A percentile compares a stretch with the other conserved stretches of the same genome.
Conservation (phyloP, 2,797 vertebrate genomes). For the Australoheros facetus region DNA sequence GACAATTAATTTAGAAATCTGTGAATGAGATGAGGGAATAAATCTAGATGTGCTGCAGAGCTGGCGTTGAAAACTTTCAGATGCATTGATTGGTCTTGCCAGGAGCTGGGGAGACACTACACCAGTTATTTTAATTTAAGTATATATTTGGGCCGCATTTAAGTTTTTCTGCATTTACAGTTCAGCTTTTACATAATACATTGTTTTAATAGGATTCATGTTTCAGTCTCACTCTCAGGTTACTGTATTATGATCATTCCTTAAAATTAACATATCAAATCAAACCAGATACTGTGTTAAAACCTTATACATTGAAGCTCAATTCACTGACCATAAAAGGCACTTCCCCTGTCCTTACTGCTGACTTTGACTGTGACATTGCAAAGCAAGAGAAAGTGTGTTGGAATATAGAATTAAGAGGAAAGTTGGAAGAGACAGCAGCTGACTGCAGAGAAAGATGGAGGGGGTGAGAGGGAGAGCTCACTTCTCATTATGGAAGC, state of each 20-base stretch:
- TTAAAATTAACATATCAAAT: not conserved
- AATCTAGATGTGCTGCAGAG: slow-evolving; percentile 1
- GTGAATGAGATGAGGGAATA: not conserved
- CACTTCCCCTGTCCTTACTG: not conserved
- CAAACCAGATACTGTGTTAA: not conserved
- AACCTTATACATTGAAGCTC: not conserved
- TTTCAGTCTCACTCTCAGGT: not conserved
- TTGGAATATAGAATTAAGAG: slow-evolving; percentile 17
- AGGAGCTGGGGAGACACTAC: not conserved
- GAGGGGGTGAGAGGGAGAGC: slow-evolving; percentile 22
- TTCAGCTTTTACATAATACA: not conserved
- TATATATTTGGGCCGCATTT: not conserved
- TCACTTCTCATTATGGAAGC: slow-evolving; percentile 55
- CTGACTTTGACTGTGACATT: slow-evolving; percentile 65
- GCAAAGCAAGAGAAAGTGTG: slow-evolving; percentile 8
- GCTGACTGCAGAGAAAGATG: slow-evolving; percentile 26
- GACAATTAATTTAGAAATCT: slow-evolving; percentile 8
- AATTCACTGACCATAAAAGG: not conserved
- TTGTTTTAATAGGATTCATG: not conserved
- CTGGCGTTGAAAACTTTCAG: not conserved
- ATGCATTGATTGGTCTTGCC: not conserved
- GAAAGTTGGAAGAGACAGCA: slow-evolving; percentile 52
- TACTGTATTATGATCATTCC: not conserved
- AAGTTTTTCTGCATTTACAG: not conserved
- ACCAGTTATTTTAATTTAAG: not conserved